A percentile compares a stretch with the other conserved stretches of the same genome.
These are phyloP conservation scores for Orthosia gothica DNA, from an alignment of 2,888 invertebrate species.

Conservation along the genomic window DNA sequence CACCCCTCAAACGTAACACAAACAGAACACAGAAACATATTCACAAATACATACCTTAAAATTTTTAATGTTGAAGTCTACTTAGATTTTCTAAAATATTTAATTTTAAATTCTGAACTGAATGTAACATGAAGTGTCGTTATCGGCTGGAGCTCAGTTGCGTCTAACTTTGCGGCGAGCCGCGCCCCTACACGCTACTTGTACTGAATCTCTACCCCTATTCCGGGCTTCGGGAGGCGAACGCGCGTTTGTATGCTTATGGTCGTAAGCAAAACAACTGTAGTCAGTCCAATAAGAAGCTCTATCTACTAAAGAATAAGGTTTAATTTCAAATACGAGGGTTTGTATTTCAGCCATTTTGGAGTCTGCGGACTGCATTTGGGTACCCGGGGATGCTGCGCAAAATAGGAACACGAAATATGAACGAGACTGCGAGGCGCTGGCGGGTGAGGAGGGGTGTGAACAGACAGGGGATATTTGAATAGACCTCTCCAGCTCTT, in stretches of 20 bases:
- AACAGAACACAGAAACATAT: conserved; percentile 47
- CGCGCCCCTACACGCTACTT: conserved; percentile 91
- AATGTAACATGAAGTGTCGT: conserved; percentile 83
- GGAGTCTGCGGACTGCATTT: conserved; percentile 90
- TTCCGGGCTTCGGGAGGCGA: conserved; percentile 89
- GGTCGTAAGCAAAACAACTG: conserved; percentile 69
- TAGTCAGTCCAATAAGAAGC: conserved; percentile 65
- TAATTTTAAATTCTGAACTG: conserved; percentile 76
- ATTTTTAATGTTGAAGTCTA: conserved; percentile 34
- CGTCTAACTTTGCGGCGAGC: conserved; percentile 92
- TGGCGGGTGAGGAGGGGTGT: conserved; percentile 88
- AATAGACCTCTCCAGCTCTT: conserved; percentile 89
- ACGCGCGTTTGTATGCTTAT: conserved; percentile 63
- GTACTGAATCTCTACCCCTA: conserved; percentile 92
- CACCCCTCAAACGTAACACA: conserved; percentile 51
- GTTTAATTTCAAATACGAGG: conserved; percentile 65
- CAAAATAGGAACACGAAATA: conserved; percentile 92
- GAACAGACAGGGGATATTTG: conserved; percentile 90
- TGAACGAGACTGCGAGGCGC: conserved; percentile 92
- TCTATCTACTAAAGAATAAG: conserved; percentile 57
- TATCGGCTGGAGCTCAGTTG: conserved; percentile 88
- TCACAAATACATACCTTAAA: conserved; percentile 79
- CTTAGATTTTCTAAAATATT: conserved; percentile 63
- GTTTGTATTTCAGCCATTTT: conserved; percentile 77
- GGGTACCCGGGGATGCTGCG: conserved; percentile 92